Evolutionary conservation across 2,113 vertebrate genomes (phyloP), one percentile per base, ranked within the genome.

Genomic region (Epinephelus fuscoguttatus): DNA sequence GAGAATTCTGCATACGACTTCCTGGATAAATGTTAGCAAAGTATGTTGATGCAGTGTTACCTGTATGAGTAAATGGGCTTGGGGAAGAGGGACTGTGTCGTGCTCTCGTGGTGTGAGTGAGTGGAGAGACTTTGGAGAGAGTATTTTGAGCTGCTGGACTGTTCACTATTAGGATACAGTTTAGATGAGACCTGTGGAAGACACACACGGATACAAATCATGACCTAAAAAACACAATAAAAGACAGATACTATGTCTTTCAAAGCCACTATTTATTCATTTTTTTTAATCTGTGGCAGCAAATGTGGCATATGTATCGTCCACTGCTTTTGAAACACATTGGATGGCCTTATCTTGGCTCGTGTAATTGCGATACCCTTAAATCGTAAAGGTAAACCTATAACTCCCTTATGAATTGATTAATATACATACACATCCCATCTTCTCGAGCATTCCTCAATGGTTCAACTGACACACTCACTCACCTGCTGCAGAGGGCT

Each of bases 61-160:
- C 98, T 99, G 96, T 99, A 99, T 69, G 98, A 99, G 94, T 99
- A 99, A 94, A 99, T 97, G 69, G 98, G 98, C 82, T 99, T 99
- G 19, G 98, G 98, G 81, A 98, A 99, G 68, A 96, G 94, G 4
- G 95, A 90, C 81, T 96, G 96, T 63, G 95, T 93, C 25, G 91
- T 56, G 52, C 15, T 89, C 3, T 97, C 96, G 11, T 94, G 93
- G 61, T 86, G 93, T 81, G 92, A 91, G 61, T 96, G 95, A 56
- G 95, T 92, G 70, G 96, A 94, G 2, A 97, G 93, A 78, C 95
- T 94, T 87, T 97, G 96, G 89, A 96, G 96, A 6, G 96, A 95
- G 67, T 97, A 97, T 78, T 96, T 96, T 11, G 96, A 88, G 23
- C 92, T 91, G n/a, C 89, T 77, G 60, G 96, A 90, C 21, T 94